Evolutionary conservation across 2,888 invertebrate species (phyloP).

Genomic region (Drosophila tanythrix): DNA sequence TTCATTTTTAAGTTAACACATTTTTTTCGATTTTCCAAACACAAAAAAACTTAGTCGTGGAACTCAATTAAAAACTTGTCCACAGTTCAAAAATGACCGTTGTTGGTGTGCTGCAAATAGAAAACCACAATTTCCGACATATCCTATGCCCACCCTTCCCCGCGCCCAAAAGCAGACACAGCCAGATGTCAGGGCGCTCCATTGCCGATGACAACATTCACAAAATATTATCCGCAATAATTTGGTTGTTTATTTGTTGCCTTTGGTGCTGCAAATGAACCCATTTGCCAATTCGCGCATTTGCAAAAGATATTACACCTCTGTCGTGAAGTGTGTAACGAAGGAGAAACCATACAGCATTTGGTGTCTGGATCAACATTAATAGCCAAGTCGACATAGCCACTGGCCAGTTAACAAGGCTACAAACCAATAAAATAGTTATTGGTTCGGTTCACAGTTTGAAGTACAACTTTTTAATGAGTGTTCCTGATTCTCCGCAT

Average conservation of each 20-base stretch:
- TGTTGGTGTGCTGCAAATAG: not conserved
- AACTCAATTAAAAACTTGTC: slow-evolving; percentile 1
- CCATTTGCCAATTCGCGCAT: not conserved
- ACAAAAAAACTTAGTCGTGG: not conserved
- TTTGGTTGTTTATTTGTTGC: not conserved
- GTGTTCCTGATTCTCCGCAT: not conserved
- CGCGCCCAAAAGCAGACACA: not conserved
- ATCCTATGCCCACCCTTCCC: not conserved
- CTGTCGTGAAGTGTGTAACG: not conserved
- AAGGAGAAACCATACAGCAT: not conserved
- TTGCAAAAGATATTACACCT: not conserved
- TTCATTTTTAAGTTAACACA: not conserved
- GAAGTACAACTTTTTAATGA: not conserved
- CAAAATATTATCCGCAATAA: slow-evolving; percentile 2
- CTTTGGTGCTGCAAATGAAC: not conserved
- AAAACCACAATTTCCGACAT: not conserved
- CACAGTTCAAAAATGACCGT: not conserved
- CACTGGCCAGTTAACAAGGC: not conserved
- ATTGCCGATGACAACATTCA: not conserved
- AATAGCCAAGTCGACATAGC: not conserved
- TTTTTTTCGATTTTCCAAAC: not conserved
- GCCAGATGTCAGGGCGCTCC: not conserved
- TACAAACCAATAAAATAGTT: not conserved
- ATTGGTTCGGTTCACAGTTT: not conserved
- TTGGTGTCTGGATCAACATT: not conserved